Percentiles rank a stretch among this genome's conserved stretches.
These are phyloP conservation scores for Bos taurus DNA, from an alignment of 2,113 vertebrate species.

Conservation along the genomic window DNA sequence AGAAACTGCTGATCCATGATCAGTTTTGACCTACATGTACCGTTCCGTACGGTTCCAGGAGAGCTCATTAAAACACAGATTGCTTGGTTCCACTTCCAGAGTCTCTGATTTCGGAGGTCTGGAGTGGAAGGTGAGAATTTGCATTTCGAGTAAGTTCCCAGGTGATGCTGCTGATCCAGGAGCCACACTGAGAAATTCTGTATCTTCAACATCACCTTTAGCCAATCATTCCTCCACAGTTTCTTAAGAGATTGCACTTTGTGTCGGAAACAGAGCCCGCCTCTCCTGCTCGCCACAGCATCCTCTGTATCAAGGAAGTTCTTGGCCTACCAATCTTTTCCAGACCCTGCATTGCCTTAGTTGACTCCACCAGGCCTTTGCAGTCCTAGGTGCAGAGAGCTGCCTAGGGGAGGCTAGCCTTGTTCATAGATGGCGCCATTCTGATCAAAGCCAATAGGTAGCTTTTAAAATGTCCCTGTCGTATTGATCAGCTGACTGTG, in stretches of 20 bases:
- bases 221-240: not conserved
- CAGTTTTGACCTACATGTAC: not conserved
- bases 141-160: not conserved
- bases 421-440: not conserved
- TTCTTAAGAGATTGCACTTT: not conserved
- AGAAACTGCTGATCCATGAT: not conserved
- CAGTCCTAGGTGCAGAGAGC: not conserved
- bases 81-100: not conserved
- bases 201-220: not conserved
- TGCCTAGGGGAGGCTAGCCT: not conserved
- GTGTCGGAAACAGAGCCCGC: not conserved
- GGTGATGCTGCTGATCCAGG: not conserved
- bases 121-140: not conserved
- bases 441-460: not conserved
- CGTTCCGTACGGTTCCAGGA: not conserved
- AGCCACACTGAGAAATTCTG: not conserved
- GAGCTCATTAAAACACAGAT: not conserved
- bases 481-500: not conserved
- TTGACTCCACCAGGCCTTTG: not conserved
- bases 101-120: not conserved
- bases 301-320: not conserved
- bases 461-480: not conserved
- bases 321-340: not conserved
- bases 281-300: not conserved
- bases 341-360: not conserved